Percentiles rank a stretch among this genome's conserved stretches.
Evolutionary conservation across 2,113 vertebrate genomes (phyloP).

Genomic region (Oplegnathus fasciatus): DNA sequence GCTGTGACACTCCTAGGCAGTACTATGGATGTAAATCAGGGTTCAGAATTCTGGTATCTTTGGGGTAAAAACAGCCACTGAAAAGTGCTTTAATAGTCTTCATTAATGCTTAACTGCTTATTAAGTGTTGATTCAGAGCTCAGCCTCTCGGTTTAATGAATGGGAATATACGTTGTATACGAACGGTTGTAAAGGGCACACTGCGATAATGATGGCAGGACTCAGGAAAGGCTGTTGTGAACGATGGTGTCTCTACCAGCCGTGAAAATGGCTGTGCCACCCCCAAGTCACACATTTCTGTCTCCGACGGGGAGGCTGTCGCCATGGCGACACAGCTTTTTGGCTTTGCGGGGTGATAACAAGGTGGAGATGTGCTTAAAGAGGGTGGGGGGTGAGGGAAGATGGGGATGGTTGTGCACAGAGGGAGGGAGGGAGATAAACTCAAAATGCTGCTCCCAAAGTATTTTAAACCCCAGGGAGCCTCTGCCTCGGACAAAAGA

Average conservation of each 20-base stretch:
- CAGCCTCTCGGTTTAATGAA: constrained; percentile 48
- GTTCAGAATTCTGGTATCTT: constrained; percentile 15
- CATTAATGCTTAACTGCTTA: constrained; percentile 44
- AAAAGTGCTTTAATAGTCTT: constrained; percentile 36
- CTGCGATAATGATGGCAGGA: constrained; percentile 37
- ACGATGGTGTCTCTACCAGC: constrained; percentile 56
- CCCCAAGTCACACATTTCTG: constrained; percentile 75
- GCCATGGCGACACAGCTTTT: constrained; percentile 76
- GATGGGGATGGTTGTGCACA: constrained; percentile 35
- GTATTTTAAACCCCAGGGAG: constrained; percentile 51
- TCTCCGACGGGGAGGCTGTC: constrained; percentile 68
- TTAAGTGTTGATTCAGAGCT: constrained; percentile 41
- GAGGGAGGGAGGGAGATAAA: constrained; percentile 42
- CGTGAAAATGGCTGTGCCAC: constrained; percentile 72
- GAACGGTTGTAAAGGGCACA: constrained; percentile 35
- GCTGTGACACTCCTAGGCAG: constrained; percentile 34
- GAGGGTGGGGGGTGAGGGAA: constrained; percentile 12
- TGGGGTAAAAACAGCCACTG: constrained; percentile 14
- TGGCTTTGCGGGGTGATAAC: constrained; percentile 76
- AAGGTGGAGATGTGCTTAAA: constrained; percentile 76
- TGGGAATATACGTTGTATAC: constrained; percentile 22
- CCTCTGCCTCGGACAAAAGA: constrained; percentile 43
- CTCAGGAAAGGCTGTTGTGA: constrained; percentile 39
- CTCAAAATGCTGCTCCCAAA: constrained; percentile 59
- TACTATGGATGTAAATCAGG: constrained; percentile 7